Evolutionary conservation across 2,888 invertebrate species (phyloP).

Genomic region (Pediacus dermestoides): DNA sequence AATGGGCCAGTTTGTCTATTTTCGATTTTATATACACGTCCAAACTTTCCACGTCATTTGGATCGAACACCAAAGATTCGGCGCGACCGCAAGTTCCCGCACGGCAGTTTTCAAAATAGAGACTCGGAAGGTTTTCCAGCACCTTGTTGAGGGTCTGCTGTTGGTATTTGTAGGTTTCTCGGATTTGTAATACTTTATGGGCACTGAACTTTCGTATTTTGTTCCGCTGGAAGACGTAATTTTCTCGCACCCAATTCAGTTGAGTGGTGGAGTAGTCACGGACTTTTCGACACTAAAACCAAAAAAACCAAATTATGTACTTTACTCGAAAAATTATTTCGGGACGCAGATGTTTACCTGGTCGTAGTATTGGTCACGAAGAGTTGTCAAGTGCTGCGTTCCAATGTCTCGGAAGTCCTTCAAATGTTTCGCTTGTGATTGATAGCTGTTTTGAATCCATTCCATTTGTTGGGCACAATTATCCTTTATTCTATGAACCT

Average conservation of each 20-base stretch:
- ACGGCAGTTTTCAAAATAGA: conserved; percentile 91
- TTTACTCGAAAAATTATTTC: conserved; percentile 2
- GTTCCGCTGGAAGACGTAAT: conserved; percentile 92
- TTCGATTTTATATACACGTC: conserved; percentile 68
- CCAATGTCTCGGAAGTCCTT: conserved; percentile 90
- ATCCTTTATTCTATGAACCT: conserved; percentile 85
- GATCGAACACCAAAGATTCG: conserved; percentile 71
- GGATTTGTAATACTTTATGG: conserved; percentile 81
- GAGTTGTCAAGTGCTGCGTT: conserved; percentile 77
- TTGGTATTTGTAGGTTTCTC: conserved; percentile 93
- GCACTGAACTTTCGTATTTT: conserved; percentile 93
- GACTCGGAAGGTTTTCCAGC: conserved; percentile 83
- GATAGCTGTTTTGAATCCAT: conserved; percentile 89
- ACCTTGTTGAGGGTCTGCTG: conserved; percentile 93
- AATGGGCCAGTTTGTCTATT: conserved; percentile 58
- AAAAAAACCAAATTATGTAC: conserved; percentile 5
- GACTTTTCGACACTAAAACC: conserved; percentile 62
- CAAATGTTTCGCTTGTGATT: conserved; percentile 79
- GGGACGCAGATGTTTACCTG: conserved; percentile 59
- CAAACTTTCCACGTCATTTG: conserved; percentile 60
- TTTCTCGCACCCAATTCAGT: conserved; percentile 90
- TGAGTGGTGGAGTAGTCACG: conserved; percentile 89
- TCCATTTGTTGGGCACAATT: conserved; percentile 93
- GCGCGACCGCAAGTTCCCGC: conserved; percentile 75
- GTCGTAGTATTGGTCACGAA: conserved; percentile 89